Base-by-base conservation (phyloP, 2,797 vertebrate genomes). In the Heliangelus exortis region DNA sequence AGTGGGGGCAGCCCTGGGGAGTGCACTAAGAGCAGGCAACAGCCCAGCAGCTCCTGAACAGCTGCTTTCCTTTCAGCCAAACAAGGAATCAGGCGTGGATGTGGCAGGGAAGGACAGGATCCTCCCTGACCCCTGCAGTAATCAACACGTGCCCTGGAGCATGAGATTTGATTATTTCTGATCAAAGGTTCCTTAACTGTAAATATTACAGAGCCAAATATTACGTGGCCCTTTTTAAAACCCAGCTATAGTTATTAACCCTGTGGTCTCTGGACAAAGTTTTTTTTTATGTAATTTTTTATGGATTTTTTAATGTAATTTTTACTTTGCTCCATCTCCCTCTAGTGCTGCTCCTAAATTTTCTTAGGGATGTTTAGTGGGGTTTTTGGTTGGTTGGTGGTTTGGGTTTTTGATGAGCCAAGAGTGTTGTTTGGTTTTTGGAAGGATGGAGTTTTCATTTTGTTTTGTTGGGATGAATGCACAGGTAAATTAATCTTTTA, bases 11-110 rank as follows among this genome's bases (percentile, higher is more conserved):
- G 39, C 28, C 19, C 54, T 31, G 2, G 10, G 33, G n/a, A 47
- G 15, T 2, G 21, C 10, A 2, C 41, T 48, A 4, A 28, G 26
- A 34, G 50, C 21, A 62, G 65, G 53, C 83, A 51, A 45, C 12
- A 78, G 31, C 33, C 3, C 13, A 15, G 36, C 50, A 33, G 14
- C 41, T 71, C 58, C 65, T 4, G 3, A 59, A 61, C 10, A 54
- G 18, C 43, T 7, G 15, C 22, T 31, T 54, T 53, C 47, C 48
- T 51, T 66, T 47, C 21, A 62, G 69, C 19, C n/a, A 22, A 55
- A 36, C 3, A 13, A 15, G 8, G 48, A 72, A n/a, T 0, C 9
- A n/a, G 6, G 29, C 8, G 25, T 7, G 43, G 29, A 22, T 15
- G 28, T 0, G 0, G 47, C 31, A 33, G 68, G 18, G 23, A 21